Evolutionary conservation across 2,888 invertebrate species (phyloP).

Genomic region (Drepanosiphum platanoidis): DNA sequence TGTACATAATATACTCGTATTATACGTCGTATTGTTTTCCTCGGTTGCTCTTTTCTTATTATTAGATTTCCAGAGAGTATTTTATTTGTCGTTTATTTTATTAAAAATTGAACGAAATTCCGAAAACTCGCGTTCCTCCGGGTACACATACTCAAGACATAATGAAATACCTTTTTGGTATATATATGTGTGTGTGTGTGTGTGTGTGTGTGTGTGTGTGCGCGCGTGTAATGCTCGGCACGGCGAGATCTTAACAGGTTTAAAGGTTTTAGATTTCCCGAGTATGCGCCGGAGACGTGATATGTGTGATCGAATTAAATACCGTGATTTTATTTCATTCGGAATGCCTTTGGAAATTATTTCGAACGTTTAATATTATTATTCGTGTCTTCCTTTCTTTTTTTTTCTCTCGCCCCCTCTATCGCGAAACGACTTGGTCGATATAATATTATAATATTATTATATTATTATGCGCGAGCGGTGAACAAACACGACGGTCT

Average conservation of each 20-base stretch:
- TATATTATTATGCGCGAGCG: too few species aligned
- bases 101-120: slow-evolving; percentile 49
- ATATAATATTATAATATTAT: too few species aligned
- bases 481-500: not conserved
- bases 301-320: slow-evolving; percentile 5
- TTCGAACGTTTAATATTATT: not conserved
- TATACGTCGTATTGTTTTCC: not conserved
- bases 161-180: slow-evolving; percentile 44
- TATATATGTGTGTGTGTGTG: too few species aligned
- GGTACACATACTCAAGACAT: not conserved
- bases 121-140: slow-evolving; percentile 15
- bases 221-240: too few species aligned
- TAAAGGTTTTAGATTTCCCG: slow-evolving; percentile 16
- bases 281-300: not conserved
- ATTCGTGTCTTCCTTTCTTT: too few species aligned
- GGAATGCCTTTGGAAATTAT: not conserved
- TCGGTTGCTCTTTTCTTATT: slow-evolving; percentile 15
- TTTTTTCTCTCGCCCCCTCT: too few species aligned
- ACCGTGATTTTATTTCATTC: slow-evolving; percentile 11
- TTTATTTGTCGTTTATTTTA: slow-evolving; percentile 33
- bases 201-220: too few species aligned
- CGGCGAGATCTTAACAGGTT: slow-evolving; percentile 25
- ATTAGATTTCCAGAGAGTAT: slow-evolving; percentile 31
- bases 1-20: too few species aligned
- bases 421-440: not conserved